Conservation (phyloP, 2,797 vertebrate species). For the Pristis pectinata region DNA sequence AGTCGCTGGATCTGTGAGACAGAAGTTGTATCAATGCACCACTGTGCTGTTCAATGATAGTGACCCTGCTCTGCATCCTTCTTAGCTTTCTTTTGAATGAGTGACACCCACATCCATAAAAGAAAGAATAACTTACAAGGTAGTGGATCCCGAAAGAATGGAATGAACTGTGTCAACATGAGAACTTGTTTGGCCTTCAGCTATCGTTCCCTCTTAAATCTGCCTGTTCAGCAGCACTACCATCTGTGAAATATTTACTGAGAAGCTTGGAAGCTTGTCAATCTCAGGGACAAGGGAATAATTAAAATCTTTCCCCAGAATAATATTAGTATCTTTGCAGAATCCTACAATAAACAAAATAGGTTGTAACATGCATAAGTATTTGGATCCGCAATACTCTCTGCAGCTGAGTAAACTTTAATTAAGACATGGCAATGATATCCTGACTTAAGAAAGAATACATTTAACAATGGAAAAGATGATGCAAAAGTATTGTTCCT, state of each 20-base stretch:
- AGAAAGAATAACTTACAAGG: not conserved
- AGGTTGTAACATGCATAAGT: not conserved
- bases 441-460: not conserved
- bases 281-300: not conserved
- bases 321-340: not conserved
- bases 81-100: not conserved
- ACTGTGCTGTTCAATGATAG: not conserved
- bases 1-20: too few relatives aligned
- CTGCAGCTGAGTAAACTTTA: not conserved
- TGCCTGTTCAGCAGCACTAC: not conserved
- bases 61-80: not conserved
- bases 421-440: not conserved
- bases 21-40: too few relatives aligned
- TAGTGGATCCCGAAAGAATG: not conserved
- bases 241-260: not conserved
- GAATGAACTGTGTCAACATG: not conserved
- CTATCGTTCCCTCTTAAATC: not conserved
- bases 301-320: not conserved
- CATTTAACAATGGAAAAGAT: not conserved
- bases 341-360: not conserved
- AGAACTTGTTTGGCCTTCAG: not conserved
- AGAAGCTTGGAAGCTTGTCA: not conserved
- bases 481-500: not conserved
- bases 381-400: not conserved
- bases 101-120: not conserved